Conservation (phyloP, 2,113 vertebrate genomes). For the Dromas ardeola region DNA sequence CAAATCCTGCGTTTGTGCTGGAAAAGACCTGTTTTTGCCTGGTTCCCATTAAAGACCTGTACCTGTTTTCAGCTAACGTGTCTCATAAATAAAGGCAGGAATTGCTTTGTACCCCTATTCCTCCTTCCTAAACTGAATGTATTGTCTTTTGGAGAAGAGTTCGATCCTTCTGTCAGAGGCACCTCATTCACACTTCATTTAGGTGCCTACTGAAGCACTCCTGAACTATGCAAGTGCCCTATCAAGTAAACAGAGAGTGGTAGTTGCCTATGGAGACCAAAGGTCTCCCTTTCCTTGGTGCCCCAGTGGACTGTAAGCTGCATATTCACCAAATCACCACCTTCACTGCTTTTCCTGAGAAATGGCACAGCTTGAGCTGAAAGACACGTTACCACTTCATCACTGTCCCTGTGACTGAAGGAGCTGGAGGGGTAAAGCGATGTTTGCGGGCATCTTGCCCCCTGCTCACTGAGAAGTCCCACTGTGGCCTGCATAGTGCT, state of each 20-base stretch:
- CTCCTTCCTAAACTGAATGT: background rate
- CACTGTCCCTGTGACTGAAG: background rate
- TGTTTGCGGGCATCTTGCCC: background rate
- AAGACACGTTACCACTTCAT: background rate
- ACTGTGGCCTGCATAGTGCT: background rate
- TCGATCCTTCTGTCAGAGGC: background rate
- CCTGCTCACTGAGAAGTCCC: accelerated
- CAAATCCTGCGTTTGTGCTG: background rate
- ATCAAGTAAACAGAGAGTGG: background rate
- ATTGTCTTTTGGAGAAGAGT: background rate
- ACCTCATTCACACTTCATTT: background rate
- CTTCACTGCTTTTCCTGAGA: background rate
- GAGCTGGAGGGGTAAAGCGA: background rate
- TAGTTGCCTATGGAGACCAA: background rate
- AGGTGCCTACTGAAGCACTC: background rate
- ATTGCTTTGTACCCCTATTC: background rate
- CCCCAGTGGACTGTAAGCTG: background rate
- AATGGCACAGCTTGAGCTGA: background rate
- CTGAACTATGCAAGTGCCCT: background rate
- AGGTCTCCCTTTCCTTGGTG: background rate
- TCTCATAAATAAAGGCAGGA: background rate
- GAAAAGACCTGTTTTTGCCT: background rate
- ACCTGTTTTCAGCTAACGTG: background rate
- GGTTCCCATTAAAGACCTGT: background rate
- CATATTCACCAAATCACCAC: background rate